Evolutionary conservation across 2,888 invertebrate genomes (phyloP).

Genomic region (Amphiduros pacificus): DNA sequence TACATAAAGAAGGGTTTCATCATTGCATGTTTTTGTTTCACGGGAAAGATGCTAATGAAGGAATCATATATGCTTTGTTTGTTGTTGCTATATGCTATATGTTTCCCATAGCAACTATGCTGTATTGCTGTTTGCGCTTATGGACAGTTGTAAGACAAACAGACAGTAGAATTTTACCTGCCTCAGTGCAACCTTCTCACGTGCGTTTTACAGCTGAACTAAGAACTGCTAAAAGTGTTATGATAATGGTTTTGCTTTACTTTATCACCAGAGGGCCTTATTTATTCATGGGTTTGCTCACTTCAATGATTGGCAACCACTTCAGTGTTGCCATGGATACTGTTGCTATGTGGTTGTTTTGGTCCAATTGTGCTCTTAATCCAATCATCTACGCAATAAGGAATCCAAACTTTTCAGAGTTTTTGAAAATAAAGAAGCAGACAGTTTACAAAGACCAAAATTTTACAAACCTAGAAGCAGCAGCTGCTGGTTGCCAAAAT

Average conservation of each 20-base stretch:
- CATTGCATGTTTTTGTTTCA: slow-evolving; percentile 6
- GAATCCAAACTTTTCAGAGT: slow-evolving; percentile 2
- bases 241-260: neutral
- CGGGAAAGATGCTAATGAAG: too few relatives aligned
- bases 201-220: neutral
- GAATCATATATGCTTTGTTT: neutral
- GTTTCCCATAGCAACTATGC: neutral
- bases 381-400: neutral
- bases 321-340: neutral
- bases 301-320: neutral
- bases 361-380: slow-evolving; percentile 5
- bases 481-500: too few relatives aligned
- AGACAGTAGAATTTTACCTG: neutral
- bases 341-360: slow-evolving; percentile 5
- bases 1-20: too few relatives aligned
- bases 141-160: neutral
- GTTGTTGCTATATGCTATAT: neutral
- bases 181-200: neutral
- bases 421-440: too few relatives aligned
- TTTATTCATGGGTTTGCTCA: neutral
- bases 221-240: neutral
- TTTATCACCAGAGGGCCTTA: slow-evolving; percentile 10
- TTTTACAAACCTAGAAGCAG: too few relatives aligned
- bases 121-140: neutral
- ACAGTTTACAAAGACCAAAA: too few relatives aligned